Conservation (phyloP, 2,888 invertebrate genomes). For the Temnothorax rugatulus region DNA sequence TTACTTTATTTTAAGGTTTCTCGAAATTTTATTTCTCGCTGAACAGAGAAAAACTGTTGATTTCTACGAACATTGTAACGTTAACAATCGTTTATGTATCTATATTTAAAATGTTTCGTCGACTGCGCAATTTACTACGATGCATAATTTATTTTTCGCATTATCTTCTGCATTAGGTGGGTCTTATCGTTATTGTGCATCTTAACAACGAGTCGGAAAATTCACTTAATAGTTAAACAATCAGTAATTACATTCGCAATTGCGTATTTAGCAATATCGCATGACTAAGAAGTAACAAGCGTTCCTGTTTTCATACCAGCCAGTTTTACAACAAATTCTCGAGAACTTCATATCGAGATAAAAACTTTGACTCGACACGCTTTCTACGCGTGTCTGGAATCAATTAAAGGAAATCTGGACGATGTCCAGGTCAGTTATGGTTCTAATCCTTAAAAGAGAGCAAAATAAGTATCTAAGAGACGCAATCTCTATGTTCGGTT, state of each 20-base stretch:
- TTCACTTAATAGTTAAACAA: not conserved
- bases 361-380: not conserved
- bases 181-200: not conserved
- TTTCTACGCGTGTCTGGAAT: not conserved
- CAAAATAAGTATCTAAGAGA: not conserved
- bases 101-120: not conserved
- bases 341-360: not conserved
- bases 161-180: not conserved
- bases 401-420: not conserved
- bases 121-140: not conserved
- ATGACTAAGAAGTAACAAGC: conserved; percentile 7
- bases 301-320: not conserved
- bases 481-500: not conserved
- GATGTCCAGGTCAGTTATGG: not conserved
- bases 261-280: not conserved
- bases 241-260: not conserved
- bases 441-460: not conserved
- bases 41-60: not conserved
- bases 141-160: not conserved
- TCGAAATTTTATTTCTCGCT: not conserved
- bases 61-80: not conserved
- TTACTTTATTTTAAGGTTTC: not conserved
- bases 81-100: not conserved
- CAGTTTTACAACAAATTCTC: not conserved
- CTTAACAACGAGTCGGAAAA: not conserved